Evolutionary conservation across 2,113 vertebrate species (phyloP), one percentile per base, ranked within the genome.

Genomic region (Erythrolamprus reginae): DNA sequence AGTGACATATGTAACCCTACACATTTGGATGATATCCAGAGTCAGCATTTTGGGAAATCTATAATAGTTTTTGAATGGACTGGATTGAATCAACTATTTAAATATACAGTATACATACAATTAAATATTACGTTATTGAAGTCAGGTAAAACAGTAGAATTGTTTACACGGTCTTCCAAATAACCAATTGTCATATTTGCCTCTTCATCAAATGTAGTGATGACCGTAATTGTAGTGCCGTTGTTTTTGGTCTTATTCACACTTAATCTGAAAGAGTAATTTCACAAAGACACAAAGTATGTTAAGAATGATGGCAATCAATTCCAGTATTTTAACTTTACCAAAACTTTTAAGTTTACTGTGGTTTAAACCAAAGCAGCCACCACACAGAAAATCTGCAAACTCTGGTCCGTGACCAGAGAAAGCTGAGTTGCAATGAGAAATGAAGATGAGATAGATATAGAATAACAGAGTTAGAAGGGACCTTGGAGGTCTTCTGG

Each of bases 141-240:
- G 38, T 0, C 33, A 0, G 3, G 7, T 0, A 0, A 0, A 0
- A 0, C 0, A 89, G 92, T 0, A 53, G 0, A 0, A 0, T 0
- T 0, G 2, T 0, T 0, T 26, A 85, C 0, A 51, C 5, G 0
- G 0, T 10, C 0, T 15, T 0, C 0, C 45, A 97, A 0, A 0
- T 0, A 0, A 0, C 0, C 0, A 0, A 0, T 0, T 2, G 0
- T 0, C 82, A 0, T 4, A 9, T 0, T 0, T 85, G 96, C 0
- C 6, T 0, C 0, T 82, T 4, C 0, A 0, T 0, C 0, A 88
- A 89, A 89, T 42, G n/a, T 38, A 90, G 96, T 97, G 56, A 55
- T 42, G 65, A 96, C 52, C 6, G 0, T 47, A 52, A 93, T 4
- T 0, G 0, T 0, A 4, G 0, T 42, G 0, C 0, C 58, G 0